Base-by-base conservation (phyloP, 1,140 invertebrate species). In the Grapholita molesta region DNA sequence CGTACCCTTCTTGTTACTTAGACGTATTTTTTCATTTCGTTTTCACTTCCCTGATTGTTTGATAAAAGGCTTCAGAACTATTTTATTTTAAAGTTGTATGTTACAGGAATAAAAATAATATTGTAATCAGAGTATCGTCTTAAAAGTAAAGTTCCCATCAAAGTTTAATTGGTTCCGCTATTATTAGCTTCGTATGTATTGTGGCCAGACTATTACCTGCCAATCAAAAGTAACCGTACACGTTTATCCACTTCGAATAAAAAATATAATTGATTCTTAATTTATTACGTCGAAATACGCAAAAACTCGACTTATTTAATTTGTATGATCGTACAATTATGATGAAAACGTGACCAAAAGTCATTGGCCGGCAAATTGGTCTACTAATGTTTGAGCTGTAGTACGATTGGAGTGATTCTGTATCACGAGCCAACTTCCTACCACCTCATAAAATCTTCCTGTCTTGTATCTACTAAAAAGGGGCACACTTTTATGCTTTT, bases 151-250 rank as follows among this genome's bases (percentile, higher is more conserved):
- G 3, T 21, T 15, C 18, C 7, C n/a, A 48, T 15, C 42, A 48
- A 48, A 42, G 21, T 21, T 21, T 48, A 48, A 48, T 48, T 48
- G 42, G 42, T 48, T 48, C 42, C 21, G 18, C 18, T 48, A 48
- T 48, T 48, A 48, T 48, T 48, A 48, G 18, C 42, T 48, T 9
- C 18, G 15, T 18, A 18, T 48, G 21, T 61, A 61, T 28, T 61
- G 55, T 28, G 28, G 55, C 25, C 28, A 28, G 55, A 21, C 42
- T 48, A 48, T 48, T 28, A 28, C 24, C 55, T 61, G 55, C 24
- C 55, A 61, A 61, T 61, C 55, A 61, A 61, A 57, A 61, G 25
- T 61, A 61, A 61, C 55, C 25, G 55, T 61, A 61, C 55, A 32
- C 55, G 55, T 32, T 32, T 32, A 15, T 61, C 24, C 8, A 61